Conservation (phyloP, 2,888 invertebrate species). For the Pemphredon lugubris region DNA sequence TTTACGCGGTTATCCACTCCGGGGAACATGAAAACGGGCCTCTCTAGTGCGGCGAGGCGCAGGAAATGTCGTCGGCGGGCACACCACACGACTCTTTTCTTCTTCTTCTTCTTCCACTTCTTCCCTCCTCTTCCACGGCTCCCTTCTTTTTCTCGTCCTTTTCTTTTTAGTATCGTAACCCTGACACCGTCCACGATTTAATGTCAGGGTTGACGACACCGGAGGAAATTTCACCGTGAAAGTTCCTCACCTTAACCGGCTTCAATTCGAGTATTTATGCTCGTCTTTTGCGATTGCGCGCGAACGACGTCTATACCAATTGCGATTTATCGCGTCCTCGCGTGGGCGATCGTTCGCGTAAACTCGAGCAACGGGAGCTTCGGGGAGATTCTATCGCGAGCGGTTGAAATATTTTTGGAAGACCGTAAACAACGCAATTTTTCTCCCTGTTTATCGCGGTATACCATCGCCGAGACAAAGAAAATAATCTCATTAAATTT, state of each 20-base stretch:
- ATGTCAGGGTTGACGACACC: slow-evolving; percentile 57
- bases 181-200: slow-evolving; percentile 50
- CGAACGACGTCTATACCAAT: no score
- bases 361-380: no score
- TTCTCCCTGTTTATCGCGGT: no score
- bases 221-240: slow-evolving; percentile 41
- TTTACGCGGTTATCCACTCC: slow-evolving; percentile 69
- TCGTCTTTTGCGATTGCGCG: background rate
- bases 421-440: no score
- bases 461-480: background rate
- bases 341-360: no score
- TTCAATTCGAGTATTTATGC: background rate
- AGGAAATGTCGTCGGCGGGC: slow-evolving; percentile 23
- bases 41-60: slow-evolving; percentile 30
- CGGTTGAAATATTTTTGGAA: no score
- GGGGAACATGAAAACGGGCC: slow-evolving; percentile 60
- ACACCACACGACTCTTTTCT: background rate
- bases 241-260: slow-evolving; percentile 8
- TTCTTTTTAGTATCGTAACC: slow-evolving; percentile 29
- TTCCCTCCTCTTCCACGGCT: slow-evolving; percentile 21
- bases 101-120: background rate
- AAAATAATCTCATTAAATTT: background rate
- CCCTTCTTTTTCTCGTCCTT: background rate
- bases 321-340: no score
- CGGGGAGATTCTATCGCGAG: no score